Conservation (phyloP, 1,140 invertebrate species). For the Polyergus mexicanus region DNA sequence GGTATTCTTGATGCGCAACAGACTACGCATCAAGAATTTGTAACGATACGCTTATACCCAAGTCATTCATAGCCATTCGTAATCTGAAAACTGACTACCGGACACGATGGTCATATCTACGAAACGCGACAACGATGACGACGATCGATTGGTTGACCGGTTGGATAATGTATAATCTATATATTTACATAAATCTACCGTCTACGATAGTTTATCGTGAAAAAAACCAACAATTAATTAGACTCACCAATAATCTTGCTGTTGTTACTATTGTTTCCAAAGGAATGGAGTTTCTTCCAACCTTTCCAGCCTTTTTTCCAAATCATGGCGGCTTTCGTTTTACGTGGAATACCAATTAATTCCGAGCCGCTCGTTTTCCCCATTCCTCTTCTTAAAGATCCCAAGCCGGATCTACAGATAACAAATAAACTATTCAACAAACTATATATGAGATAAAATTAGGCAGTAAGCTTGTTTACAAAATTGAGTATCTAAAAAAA, state of each 20-base stretch:
- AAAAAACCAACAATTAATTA: slow-evolving; percentile 7
- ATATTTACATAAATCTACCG: too few species aligned
- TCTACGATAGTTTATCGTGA: not conserved
- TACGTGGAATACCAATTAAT: slow-evolving; percentile 72
- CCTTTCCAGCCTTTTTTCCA: slow-evolving; percentile 89
- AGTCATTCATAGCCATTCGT: slow-evolving; percentile 25
- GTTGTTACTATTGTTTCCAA: slow-evolving; percentile 89
- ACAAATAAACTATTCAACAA: too few species aligned
- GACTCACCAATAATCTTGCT: slow-evolving; percentile 84
- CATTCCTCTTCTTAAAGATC: slow-evolving; percentile 81
- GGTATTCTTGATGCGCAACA: slow-evolving; percentile 63
- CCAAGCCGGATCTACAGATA: slow-evolving; percentile 81
- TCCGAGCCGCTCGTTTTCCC: slow-evolving; percentile 77
- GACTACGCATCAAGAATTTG: slow-evolving; percentile 67
- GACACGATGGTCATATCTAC: not conserved
- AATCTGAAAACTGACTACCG: not conserved
- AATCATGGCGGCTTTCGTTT: slow-evolving; percentile 84
- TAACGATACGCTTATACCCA: slow-evolving; percentile 40
- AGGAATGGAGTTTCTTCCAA: slow-evolving; percentile 92
- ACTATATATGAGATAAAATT: not conserved
- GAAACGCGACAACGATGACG: slow-evolving; percentile 14
- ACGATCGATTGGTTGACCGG: too few species aligned
- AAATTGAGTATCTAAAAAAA: not conserved
- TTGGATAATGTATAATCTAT: too few species aligned
- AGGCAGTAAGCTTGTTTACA: not conserved